A percentile compares a stretch with the other conserved stretches of the same genome.
phyloP scores from a whole-genome alignment of 2,113 vertebrate species.

The Pipra filicauda region DNA sequence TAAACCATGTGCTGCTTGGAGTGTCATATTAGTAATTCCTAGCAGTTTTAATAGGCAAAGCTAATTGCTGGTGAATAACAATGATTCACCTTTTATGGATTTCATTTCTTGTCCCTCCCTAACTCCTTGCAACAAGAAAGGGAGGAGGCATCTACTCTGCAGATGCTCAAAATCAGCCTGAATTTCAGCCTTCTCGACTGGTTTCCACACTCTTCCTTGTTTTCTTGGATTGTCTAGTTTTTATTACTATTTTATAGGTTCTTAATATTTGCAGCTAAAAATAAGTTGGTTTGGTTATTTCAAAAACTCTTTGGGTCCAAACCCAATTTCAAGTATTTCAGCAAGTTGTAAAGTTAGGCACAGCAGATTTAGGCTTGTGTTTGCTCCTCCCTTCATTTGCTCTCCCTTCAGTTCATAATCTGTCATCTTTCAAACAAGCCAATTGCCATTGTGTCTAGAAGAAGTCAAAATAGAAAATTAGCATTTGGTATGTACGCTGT shows the following conservation, averaged over 20 bases:
- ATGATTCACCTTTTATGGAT: not conserved
- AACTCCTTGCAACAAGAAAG: not conserved
- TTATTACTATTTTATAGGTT: not conserved
- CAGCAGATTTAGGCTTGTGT: not conserved
- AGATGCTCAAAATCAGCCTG: not conserved
- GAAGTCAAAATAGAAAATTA: constrained; percentile 55
- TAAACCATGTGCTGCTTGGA: not conserved
- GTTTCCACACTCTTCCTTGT: not conserved
- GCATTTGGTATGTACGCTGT: not conserved
- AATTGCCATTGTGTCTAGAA: not conserved
- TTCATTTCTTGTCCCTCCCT: not conserved
- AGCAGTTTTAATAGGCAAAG: not conserved
- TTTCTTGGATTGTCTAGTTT: not conserved
- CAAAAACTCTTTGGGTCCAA: not conserved
- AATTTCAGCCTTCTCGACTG: not conserved
- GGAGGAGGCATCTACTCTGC: not conserved
- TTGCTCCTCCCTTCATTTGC: not conserved
- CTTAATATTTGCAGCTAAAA: not conserved
- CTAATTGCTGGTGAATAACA: not conserved
- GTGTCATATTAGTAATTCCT: not conserved
- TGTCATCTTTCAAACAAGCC: not conserved
- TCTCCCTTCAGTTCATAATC: not conserved
- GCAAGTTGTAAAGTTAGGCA: not conserved
- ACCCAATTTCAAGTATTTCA: not conserved
- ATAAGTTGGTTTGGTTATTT: not conserved